Evolutionary conservation across 2,797 vertebrate species (phyloP).

Genomic region (Liasis olivaceus): DNA sequence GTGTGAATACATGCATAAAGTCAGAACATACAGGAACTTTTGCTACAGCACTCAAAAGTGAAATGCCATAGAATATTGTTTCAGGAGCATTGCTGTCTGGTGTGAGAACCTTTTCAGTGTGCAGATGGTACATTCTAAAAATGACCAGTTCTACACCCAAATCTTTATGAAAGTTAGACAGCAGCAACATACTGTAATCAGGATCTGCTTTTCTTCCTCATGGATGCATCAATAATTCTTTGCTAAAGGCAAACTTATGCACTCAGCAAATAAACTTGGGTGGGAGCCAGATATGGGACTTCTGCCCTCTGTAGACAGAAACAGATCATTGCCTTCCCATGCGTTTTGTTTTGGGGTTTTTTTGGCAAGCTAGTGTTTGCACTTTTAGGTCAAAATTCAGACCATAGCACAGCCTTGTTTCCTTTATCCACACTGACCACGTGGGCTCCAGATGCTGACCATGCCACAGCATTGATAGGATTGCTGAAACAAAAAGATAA

Average conservation of each 20-base stretch:
- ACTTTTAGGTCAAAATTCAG: slow-evolving; percentile 82
- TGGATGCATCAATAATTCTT: slow-evolving; percentile 23
- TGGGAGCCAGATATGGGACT: slow-evolving; percentile 21
- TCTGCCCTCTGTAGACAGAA: slow-evolving; percentile 34
- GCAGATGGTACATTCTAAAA: slow-evolving; percentile 61
- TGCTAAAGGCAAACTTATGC: slow-evolving; percentile 28
- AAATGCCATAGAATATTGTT: slow-evolving; percentile 37
- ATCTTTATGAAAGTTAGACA: neutral
- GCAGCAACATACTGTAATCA: slow-evolving; percentile 8
- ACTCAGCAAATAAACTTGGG: neutral
- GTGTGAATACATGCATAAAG: slow-evolving; percentile 26
- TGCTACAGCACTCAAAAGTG: slow-evolving; percentile 46
- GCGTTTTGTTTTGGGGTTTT: neutral
- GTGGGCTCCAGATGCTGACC: slow-evolving; percentile 87
- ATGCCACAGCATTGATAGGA: slow-evolving; percentile 90
- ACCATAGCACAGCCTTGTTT: slow-evolving; percentile 91
- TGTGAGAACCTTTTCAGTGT: slow-evolving; percentile 45
- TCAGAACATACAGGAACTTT: slow-evolving; percentile 54
- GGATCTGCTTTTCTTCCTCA: slow-evolving; percentile 49
- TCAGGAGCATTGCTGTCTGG: slow-evolving; percentile 59
- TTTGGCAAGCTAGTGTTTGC: slow-evolving; percentile 18
- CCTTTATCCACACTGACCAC: slow-evolving; percentile 95
- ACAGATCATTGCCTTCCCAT: neutral
- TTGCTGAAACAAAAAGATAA: slow-evolving; percentile 78
- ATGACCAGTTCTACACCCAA: slow-evolving; percentile 58